These are phyloP conservation scores for Montipora foliosa DNA, from an alignment of 64 coral and sea anemone genomes.

Conservation along the genomic window DNA sequence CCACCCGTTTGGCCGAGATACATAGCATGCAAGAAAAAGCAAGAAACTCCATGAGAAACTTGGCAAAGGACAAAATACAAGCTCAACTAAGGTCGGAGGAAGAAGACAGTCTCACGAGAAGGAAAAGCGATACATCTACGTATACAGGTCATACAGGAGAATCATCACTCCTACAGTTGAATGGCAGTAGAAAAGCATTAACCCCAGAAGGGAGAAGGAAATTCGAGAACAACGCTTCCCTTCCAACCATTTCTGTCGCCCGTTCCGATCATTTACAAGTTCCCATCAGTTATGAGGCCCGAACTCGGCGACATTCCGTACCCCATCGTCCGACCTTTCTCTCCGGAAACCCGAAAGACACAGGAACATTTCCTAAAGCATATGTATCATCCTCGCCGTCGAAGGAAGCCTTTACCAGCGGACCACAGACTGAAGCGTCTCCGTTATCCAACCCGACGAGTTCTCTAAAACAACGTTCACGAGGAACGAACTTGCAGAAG, in stretches of 20 bases:
- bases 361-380: not conserved
- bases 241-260: not conserved
- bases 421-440: not conserved
- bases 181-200: not conserved
- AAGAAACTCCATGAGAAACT: slow-evolving; percentile 81
- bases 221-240: not conserved
- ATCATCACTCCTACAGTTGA: not conserved
- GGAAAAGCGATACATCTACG: not conserved
- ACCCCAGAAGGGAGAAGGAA: not conserved
- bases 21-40: slow-evolving; percentile 90
- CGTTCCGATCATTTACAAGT: slow-evolving; percentile 29
- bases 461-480: slow-evolving; percentile 9
- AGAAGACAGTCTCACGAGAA: not conserved
- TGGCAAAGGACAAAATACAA: slow-evolving; percentile 76
- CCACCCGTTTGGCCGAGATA: slow-evolving; percentile 82
- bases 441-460: not conserved
- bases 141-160: not conserved
- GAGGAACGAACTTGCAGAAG: not conserved
- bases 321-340: slow-evolving; percentile 31
- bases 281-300: not conserved
- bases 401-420: not conserved
- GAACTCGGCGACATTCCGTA: slow-evolving; percentile 14
- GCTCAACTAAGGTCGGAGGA: not conserved
- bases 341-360: slow-evolving; percentile 39
- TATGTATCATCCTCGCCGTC: not conserved